These are phyloP conservation scores for Thomomys bottae DNA, from an alignment of 2,113 vertebrate species.

Conservation along the genomic window DNA sequence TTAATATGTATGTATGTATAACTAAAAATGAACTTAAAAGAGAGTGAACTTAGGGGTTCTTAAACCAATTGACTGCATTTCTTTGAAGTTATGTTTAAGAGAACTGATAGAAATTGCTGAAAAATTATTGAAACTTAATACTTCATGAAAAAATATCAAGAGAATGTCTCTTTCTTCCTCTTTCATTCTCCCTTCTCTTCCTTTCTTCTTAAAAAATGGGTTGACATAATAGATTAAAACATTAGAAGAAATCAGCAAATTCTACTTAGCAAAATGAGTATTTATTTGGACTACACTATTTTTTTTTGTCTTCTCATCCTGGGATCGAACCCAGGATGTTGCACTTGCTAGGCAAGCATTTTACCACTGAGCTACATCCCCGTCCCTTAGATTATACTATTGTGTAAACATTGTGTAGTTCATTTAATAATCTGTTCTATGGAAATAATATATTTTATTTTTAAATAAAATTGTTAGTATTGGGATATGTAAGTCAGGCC, in stretches of 20 bases:
- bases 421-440: constrained; percentile 43
- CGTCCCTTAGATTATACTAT: too few species aligned
- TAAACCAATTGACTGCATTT: constrained; percentile 29
- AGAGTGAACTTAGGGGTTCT: constrained; percentile 4
- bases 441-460: constrained; percentile 43
- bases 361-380: too few species aligned
- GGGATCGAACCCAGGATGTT: too few species aligned
- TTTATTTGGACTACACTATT: constrained; percentile 36
- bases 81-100: constrained; percentile 40
- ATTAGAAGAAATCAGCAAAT: constrained; percentile 50
- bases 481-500: neutral
- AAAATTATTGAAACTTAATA: constrained; percentile 45
- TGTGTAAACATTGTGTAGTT: constrained; percentile 37
- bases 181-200: too few species aligned
- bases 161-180: neutral
- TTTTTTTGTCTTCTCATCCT: too few species aligned
- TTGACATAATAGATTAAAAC: constrained; percentile 10
- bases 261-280: constrained; percentile 19
- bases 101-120: constrained; percentile 16
- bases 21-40: neutral
- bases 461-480: constrained; percentile 21
- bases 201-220: neutral
- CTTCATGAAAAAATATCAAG: constrained; percentile 24
- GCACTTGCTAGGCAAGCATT: too few species aligned
- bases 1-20: constrained; percentile 21